Base-by-base conservation (phyloP, 2,113 vertebrate genomes). In the Hemiprocne comata region DNA sequence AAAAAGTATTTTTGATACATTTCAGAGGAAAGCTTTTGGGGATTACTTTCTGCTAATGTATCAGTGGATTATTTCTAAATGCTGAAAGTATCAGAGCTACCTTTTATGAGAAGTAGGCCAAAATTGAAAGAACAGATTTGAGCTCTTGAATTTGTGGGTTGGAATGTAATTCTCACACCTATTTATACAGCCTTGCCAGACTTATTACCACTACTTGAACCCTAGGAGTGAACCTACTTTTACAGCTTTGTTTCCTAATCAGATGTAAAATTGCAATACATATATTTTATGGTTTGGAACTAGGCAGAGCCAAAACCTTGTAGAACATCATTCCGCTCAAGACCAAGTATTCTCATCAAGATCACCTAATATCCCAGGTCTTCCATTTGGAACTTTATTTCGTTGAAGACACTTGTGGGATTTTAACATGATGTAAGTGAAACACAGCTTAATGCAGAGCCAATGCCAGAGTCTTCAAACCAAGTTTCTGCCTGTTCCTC, bases 161-260 rank as follows among this genome's bases (percentile, higher is more conserved):
- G 94, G 95, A 96, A 96, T 96, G 94, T 94, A 93, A 89, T 95
- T 94, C 92, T 96, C 88, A 96, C 95, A 97, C 94, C 90, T 96
- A 90, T 95, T 97, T 92, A 93, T 97, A 57, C 76, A 94, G 57
- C 72, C 88, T 81, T 94, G 90, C 94, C 92, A 93, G 88, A 97
- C 85, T 81, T 93, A 93, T 90, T 90, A 94, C 83, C 73, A 69
- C 44, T 90, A 46, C 73, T 93, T 81, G 79, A 96, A 62, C 86
- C 88, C 93, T 92, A 87, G 73, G 62, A 96, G 40, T 93, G 90
- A 97, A 94, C 85, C 46, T 90, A 57, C 48, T 94, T 95, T 97
- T 95, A 96, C 70, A 81, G 65, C 94, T 96, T 96, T 95, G 92
- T 95, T 94, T 95, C 95, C 94, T 96, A 90, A 90, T 96, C 90